A percentile compares a stretch with the other conserved stretches of the same genome.
These are phyloP conservation scores for Philereme vetulata DNA, from an alignment of 2,888 invertebrate genomes.

Conservation along the genomic window DNA sequence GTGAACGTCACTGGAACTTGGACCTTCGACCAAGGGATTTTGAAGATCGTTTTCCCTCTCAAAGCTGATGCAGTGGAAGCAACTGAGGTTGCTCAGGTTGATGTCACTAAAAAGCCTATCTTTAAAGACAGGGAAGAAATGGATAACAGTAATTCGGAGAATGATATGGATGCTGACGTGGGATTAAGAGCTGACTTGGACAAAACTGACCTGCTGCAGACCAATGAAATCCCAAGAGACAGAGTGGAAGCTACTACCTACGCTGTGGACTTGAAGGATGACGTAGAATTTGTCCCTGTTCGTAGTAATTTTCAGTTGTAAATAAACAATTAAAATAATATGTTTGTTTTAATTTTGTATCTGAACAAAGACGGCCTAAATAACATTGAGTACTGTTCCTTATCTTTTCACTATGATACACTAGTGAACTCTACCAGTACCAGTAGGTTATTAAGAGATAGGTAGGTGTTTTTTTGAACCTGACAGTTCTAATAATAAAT, in stretches of 20 bases:
- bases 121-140: constrained; percentile 58
- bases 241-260: constrained; percentile 68
- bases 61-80: constrained; percentile 31
- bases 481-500: too few relatives aligned
- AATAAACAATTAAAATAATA: constrained; percentile 1
- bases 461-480: too few relatives aligned
- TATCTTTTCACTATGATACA: background rate
- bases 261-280: constrained; percentile 64
- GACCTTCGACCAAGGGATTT: constrained; percentile 53
- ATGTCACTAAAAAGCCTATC: constrained; percentile 31
- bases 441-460: too few relatives aligned
- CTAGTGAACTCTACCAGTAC: background rate
- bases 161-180: constrained; percentile 50
- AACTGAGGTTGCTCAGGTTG: constrained; percentile 29
- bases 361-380: background rate
- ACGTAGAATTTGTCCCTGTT: constrained; percentile 69
- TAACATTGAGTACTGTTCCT: background rate
- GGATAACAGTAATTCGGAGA: constrained; percentile 37
- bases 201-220: constrained; percentile 45
- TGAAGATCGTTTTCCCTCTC: constrained; percentile 63
- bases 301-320: constrained; percentile 34
- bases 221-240: constrained; percentile 52
- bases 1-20: constrained; percentile 64
- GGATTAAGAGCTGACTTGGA: constrained; percentile 47
- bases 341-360: background rate